Base-by-base conservation (phyloP, 35 echinoderm and acorn worm genomes). In the Lytechinus variegatus region DNA sequence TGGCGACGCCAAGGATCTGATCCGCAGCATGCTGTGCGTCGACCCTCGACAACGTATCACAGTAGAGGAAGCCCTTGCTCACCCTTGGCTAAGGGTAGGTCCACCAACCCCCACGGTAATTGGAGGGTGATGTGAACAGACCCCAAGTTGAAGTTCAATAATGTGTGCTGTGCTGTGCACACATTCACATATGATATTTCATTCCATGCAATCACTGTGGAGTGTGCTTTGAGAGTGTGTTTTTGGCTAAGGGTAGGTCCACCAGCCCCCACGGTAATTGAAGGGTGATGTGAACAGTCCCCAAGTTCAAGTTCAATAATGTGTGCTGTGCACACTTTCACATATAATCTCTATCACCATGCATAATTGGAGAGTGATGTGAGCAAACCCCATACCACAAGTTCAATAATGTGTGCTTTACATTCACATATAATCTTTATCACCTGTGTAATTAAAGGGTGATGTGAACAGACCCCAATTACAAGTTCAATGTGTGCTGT, bases 21-120 rank as follows among this genome's bases (percentile, higher is more conserved):
- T 99, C 1, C 95, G 95, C 13, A 97, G 95, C 91, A 99, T 99
- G 98, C 95, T 99, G 53, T 90, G 95, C 53, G 97, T 99, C 4
- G 98, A 99, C 94, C 95, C 97, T n/a, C 97, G 95, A 52, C 95
- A 99, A 87, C 90, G 98, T 9, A 97, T 99, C 92, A 99, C 96
- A 16, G 98, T 99, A 21, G 98, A 99, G 94, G 94, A 98, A 52
- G 98, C 95, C 28, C 96, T 99, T 3, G 87, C 94, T 29, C 98
- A 99, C 94, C 97, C 98, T 6, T 99, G 98, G 98, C 95, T 99
- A 54, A 94, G 94, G 89, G 98, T 99, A 97, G 94, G 95, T 97
- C 12, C 29, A 52, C 54, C 52, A 56, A 5, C 54, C 29, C 28
- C 54, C 9, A 93, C 54, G 92, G 92, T 93, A 93, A 93, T 53